Evolutionary conservation across 1,140 invertebrate genomes (phyloP).

Genomic region (Calliphora vicina): DNA sequence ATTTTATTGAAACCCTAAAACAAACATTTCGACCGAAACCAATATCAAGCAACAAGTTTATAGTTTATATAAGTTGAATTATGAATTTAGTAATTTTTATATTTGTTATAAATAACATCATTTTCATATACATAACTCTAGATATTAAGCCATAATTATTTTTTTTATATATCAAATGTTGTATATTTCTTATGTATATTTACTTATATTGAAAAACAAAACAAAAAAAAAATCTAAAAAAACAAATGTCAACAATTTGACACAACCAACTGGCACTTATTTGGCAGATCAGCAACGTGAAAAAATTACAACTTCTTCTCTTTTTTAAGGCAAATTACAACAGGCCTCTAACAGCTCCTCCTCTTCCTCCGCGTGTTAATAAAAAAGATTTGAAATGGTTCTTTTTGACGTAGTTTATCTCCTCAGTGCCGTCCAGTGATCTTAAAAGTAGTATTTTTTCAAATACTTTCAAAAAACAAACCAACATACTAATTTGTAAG

Average conservation of each 20-base stretch:
- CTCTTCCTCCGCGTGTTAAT: not conserved
- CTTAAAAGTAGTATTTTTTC: not conserved
- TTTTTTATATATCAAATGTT: not conserved
- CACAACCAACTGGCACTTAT: not conserved
- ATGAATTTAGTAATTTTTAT: not conserved
- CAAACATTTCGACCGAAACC: not conserved
- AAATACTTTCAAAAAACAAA: not conserved
- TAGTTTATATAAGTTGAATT: not conserved
- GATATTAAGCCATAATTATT: not conserved
- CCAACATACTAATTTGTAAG: not conserved
- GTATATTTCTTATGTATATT: not conserved
- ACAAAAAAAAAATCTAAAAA: not conserved
- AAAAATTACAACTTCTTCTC: not conserved
- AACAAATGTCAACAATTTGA: not conserved
- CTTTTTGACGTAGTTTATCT: conserved; percentile 4
- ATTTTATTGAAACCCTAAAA: not conserved
- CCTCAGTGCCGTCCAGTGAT: conserved; percentile 1
- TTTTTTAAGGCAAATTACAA: not conserved
- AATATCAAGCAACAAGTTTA: not conserved
- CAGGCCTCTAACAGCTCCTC: not conserved
- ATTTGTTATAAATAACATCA: too few relatives aligned
- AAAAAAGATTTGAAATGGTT: not conserved
- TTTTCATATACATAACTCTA: too few relatives aligned
- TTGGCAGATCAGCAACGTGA: not conserved
- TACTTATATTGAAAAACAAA: not conserved